Evolutionary conservation across 2,888 invertebrate species (phyloP).

Genomic region (Andricus quercusramuli): DNA sequence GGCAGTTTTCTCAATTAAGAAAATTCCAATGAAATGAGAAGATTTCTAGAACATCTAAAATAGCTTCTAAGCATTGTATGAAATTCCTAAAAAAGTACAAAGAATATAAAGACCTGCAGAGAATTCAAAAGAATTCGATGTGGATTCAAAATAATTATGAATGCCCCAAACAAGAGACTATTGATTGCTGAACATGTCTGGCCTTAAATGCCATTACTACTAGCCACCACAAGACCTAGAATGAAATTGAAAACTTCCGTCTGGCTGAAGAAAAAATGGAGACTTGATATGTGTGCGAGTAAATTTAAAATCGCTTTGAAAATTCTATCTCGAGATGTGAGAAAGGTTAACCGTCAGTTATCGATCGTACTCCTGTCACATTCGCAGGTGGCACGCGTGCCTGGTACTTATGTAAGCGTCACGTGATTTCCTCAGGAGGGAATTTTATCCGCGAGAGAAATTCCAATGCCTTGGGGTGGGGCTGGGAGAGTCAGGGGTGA

Average conservation of each 20-base stretch:
- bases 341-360: conserved; percentile 41
- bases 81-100: no score
- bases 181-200: no score
- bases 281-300: no score
- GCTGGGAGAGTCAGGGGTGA: conserved; percentile 48
- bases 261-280: not conserved
- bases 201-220: no score
- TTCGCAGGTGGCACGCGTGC: conserved; percentile 52
- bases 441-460: conserved; percentile 67
- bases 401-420: conserved; percentile 57
- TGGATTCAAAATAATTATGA: no score
- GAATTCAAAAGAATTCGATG: no score
- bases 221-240: no score
- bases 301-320: conserved; percentile 6
- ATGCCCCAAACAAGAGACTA: no score
- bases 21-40: no score
- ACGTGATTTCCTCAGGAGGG: conserved; percentile 63
- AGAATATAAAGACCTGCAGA: no score
- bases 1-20: no score
- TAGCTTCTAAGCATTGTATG: no score
- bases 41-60: not conserved
- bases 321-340: conserved; percentile 30
- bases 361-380: conserved; percentile 33
- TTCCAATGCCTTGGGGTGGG: conserved; percentile 64
- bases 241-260: not conserved